Evolutionary conservation across 2,888 invertebrate genomes (phyloP).

Genomic region (Deilephila elpenor): DNA sequence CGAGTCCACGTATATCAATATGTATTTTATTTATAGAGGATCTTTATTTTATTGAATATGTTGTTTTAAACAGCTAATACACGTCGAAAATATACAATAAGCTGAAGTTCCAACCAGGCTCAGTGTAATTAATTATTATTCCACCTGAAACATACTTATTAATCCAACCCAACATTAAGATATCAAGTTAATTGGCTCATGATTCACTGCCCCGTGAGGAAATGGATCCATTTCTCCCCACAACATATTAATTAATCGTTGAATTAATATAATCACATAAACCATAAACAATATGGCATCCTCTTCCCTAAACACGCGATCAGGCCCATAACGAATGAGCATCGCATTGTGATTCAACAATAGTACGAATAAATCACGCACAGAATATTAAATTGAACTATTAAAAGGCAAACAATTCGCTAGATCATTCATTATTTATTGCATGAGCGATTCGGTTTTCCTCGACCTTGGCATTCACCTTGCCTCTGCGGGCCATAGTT

Average conservation of each 20-base stretch:
- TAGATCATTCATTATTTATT: conserved; percentile 33
- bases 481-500: conserved; percentile 30
- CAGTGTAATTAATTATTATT: background rate
- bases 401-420: conserved; percentile 34
- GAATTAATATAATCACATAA: conserved; percentile 22
- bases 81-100: background rate
- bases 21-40: no score
- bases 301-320: conserved; percentile 22
- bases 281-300: conserved; percentile 23
- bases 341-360: conserved; percentile 31
- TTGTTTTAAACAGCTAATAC: no score
- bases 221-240: background rate
- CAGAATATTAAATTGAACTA: conserved; percentile 32
- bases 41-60: no score
- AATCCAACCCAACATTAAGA: background rate
- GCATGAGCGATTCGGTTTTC: conserved; percentile 42
- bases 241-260: conserved; percentile 20
- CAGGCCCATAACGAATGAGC: conserved; percentile 19
- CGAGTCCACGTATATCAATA: no score
- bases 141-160: background rate
- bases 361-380: conserved; percentile 31
- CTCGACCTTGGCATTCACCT: conserved; percentile 58
- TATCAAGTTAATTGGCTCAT: conserved; percentile 4
- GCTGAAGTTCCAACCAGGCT: background rate
- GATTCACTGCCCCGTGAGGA: conserved; percentile 3